These are phyloP conservation scores for Pseudopipra pipra DNA, from an alignment of 2,113 vertebrate species.

Conservation along the genomic window DNA sequence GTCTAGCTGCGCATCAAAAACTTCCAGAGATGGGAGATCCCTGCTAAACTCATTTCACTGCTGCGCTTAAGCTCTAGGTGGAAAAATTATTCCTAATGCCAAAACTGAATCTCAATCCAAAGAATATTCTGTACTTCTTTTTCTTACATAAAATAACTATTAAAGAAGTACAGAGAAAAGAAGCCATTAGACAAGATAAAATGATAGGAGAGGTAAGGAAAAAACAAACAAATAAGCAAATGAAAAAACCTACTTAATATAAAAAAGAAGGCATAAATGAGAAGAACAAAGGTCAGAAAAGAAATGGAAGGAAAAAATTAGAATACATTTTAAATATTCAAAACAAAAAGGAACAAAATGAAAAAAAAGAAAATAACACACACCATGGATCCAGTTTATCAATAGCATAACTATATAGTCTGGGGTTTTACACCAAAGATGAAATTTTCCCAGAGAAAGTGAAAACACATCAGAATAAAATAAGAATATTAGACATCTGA, in stretches of 20 bases:
- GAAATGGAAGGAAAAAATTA: background rate
- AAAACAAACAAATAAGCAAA: background rate
- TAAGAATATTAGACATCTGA: background rate
- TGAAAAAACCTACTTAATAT: too few species aligned
- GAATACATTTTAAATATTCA: background rate
- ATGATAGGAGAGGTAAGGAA: background rate
- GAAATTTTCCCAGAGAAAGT: background rate
- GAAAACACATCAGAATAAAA: background rate
- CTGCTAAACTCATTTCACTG: background rate
- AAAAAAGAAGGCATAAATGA: background rate
- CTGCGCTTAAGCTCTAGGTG: too few species aligned
- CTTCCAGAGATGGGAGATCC: background rate
- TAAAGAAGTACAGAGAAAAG: background rate
- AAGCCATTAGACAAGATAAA: background rate
- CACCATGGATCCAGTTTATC: background rate
- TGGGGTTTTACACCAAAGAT: background rate
- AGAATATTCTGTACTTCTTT: background rate
- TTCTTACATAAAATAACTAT: background rate
- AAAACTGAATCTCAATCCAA: background rate
- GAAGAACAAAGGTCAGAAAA: background rate
- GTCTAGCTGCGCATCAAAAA: background rate
- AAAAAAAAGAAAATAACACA: background rate
- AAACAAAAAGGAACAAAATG: background rate
- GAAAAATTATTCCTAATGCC: background rate
- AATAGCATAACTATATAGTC: background rate